Evolutionary conservation across 2,888 invertebrate genomes (phyloP).

Genomic region (Nomada lathburiana): DNA sequence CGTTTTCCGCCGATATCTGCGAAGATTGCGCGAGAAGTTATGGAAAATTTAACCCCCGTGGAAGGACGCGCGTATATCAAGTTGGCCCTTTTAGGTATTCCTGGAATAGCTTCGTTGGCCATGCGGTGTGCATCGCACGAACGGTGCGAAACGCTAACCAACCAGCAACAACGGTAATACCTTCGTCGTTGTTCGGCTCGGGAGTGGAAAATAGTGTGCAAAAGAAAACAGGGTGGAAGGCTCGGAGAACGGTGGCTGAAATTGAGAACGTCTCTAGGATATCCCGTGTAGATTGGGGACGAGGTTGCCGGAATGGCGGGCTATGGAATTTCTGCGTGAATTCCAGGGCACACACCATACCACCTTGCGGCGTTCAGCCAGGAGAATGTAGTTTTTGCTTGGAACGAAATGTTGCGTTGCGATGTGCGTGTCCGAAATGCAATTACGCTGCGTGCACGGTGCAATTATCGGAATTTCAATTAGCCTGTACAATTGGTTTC

Average conservation of each 20-base stretch:
- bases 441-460: constrained; percentile 38
- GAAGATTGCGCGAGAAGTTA: constrained; percentile 56
- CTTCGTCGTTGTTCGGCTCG: constrained; percentile 34
- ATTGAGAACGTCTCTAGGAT: constrained; percentile 72
- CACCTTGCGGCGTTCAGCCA: constrained; percentile 5
- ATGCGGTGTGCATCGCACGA: constrained; percentile 67
- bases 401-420: neutral
- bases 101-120: constrained; percentile 72
- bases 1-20: constrained; percentile 53
- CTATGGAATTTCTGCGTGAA: constrained; percentile 65
- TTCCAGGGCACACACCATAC: constrained; percentile 42
- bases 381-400: constrained; percentile 37
- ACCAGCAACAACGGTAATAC: constrained; percentile 54
- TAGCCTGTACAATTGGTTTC: constrained; percentile 26
- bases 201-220: constrained; percentile 23
- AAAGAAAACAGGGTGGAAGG: constrained; percentile 23
- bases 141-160: constrained; percentile 45
- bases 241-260: constrained; percentile 57
- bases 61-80: constrained; percentile 59
- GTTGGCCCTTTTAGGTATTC: constrained; percentile 69
- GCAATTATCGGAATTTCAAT: constrained; percentile 57
- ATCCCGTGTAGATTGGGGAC: constrained; percentile 59
- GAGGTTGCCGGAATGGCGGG: constrained; percentile 55
- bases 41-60: constrained; percentile 69
- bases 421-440: constrained; percentile 39